These are phyloP conservation scores for Taphrorychus bicolor DNA, from an alignment of 2,888 invertebrate species.

Conservation along the genomic window DNA sequence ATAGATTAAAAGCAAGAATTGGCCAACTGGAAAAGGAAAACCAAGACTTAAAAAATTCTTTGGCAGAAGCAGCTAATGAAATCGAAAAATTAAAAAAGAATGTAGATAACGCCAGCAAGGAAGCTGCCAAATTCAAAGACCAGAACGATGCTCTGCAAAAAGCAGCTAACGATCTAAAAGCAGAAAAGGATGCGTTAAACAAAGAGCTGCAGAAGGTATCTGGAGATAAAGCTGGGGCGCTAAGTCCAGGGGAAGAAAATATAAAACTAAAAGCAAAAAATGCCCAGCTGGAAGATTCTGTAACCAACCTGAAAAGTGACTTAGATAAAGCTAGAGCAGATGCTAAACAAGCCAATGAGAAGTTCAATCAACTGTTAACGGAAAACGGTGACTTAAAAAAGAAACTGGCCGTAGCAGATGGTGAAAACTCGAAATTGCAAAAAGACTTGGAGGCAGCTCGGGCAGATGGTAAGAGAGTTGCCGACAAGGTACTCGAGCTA, in stretches of 20 bases:
- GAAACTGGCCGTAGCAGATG: slow-evolving; percentile 36
- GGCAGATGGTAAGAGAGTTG: slow-evolving; percentile 34
- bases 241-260: no score
- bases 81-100: slow-evolving; percentile 36
- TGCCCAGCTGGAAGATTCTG: slow-evolving; percentile 37
- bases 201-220: neutral
- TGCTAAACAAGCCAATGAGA: slow-evolving; percentile 39
- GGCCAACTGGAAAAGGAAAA: slow-evolving; percentile 43
- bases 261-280: slow-evolving; percentile 12
- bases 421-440: slow-evolving; percentile 38
- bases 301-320: slow-evolving; percentile 33
- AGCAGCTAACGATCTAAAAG: neutral
- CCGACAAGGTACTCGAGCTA: slow-evolving; percentile 42
- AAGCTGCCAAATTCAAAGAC: neutral
- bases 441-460: slow-evolving; percentile 43
- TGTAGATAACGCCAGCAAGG: neutral
- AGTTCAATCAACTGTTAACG: slow-evolving; percentile 36
- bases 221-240: neutral
- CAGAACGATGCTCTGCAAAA: slow-evolving; percentile 27
- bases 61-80: slow-evolving; percentile 38
- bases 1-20: slow-evolving; percentile 41
- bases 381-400: slow-evolving; percentile 43
- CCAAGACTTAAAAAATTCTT: slow-evolving; percentile 30
- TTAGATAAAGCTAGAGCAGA: slow-evolving; percentile 38
- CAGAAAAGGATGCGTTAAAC: no score